Evolutionary conservation across 2,113 vertebrate genomes (phyloP).

Genomic region (Ascaphus truei): DNA sequence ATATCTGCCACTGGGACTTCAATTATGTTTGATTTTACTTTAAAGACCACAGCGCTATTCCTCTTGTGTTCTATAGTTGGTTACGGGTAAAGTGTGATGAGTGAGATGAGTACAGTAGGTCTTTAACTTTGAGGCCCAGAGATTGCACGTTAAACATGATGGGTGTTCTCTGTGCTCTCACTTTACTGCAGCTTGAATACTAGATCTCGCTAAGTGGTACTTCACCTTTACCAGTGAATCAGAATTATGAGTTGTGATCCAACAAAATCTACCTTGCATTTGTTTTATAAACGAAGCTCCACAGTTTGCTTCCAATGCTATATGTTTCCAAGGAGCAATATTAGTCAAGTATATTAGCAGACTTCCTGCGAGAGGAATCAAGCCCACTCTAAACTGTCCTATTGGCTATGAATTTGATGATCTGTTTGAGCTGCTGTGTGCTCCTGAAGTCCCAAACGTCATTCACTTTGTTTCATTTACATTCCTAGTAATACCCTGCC

Average conservation of each 20-base stretch:
- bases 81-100: too few relatives aligned
- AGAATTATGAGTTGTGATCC: not conserved
- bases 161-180: too few relatives aligned
- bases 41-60: too few relatives aligned
- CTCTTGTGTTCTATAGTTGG: too few relatives aligned
- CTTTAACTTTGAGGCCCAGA: too few relatives aligned
- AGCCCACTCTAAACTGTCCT: not conserved
- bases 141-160: too few relatives aligned
- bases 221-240: too few relatives aligned
- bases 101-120: too few relatives aligned
- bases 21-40: too few relatives aligned
- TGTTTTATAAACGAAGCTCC: not conserved
- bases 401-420: not conserved
- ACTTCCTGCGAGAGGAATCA: not conserved
- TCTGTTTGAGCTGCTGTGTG: not conserved
- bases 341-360: not conserved
- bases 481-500: not conserved
- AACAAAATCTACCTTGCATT: not conserved
- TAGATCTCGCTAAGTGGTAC: too few relatives aligned
- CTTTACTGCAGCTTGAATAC: too few relatives aligned
- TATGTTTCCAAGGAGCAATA: not conserved
- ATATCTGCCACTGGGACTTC: too few relatives aligned
- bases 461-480: not conserved
- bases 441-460: not conserved
- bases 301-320: not conserved